Base-by-base conservation (phyloP, 2,797 vertebrate genomes). In the Benthosema pterotum region DNA sequence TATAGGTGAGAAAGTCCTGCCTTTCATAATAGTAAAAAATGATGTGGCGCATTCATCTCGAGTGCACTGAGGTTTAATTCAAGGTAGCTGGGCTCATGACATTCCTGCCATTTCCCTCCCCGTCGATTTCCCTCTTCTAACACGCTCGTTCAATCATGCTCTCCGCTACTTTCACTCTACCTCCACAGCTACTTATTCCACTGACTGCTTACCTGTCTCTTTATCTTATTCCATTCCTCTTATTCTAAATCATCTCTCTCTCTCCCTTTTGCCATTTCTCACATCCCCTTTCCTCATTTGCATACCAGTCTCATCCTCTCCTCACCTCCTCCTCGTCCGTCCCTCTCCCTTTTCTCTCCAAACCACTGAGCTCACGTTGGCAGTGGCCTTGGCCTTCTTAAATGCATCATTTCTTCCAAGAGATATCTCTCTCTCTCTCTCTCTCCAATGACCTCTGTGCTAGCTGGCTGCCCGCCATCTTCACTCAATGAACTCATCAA, bases 401-500 rank as follows among this genome's bases (percentile, higher is more conserved):
- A 91, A 91, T 90, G 88, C 87, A 90, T 90, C 60, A 89, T 88
- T 91, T 90, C 87, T 91, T 89, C 83, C 78, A 80, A 89, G 86
- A 91, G 86, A 88, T 89, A 89, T 91, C 87, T 88, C 90, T 91
- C 88, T 83, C 74, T 66, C 88, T 89, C 88, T 91, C 87, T 88
- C 90, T 91, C 88, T 83, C 74, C 67, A 71, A 83, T 92, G 91
- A 91, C 91, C 90, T 92, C 89, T 89, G 83, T 59, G 85, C 87
- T 82, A 78, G 81, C 89, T 93, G 91, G 90, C 90, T 71, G 82
- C 42, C 80, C 88, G 89, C 90, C 90, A 90, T 86, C 88, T 84
- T 72, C 87, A 87, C 87, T 92, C 87, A 88, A 89, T 83, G 83
- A 82, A 87, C 86, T 92, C 89, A 93, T 93, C 91, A 89, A 93